Evolutionary conservation across 2,888 invertebrate species (phyloP), one percentile per base, ranked within the genome.

Genomic region (Abrostola tripartita): DNA sequence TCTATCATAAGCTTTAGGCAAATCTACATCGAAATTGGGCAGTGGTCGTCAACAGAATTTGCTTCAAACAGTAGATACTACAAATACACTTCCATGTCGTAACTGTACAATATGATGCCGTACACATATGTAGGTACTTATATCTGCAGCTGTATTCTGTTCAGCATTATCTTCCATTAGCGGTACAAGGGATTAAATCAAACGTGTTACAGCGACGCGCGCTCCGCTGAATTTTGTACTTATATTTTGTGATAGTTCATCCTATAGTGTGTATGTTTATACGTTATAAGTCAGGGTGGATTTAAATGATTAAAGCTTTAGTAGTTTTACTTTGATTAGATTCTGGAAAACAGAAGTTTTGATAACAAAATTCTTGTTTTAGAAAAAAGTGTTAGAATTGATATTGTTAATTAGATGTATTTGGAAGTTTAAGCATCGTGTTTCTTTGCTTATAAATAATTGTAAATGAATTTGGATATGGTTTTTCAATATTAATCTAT

Each of bases 151-250:
- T 49, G 73, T 66, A 66, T 24, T 24, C 14, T 74, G 74, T 74
- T 62, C 52, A 72, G 78, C 88, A 88, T 92, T 90, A 91, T 87
- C 89, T 89, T 89, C 92, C 93, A 92, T 92, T 92, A 92, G 89
- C 81, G 85, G 76, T 81, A 90, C 90, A 90, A 66, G 79, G 91
- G 92, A 92, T 93, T 93, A 92, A 87, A 85, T 81, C 81, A 82
- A 76, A 81, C 79, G 76, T 71, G 79, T 71, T 79, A 80, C 82
- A 76, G 67, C 37, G 60, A 72, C 68, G 38, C 65, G 66, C 70
- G 69, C 50, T 68, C 55, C 40, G 44, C 37, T 56, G 49, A 70
- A 53, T 68, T 60, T 66, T n/a, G 53, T 62, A 60, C 60, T 68
- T 63, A 68, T 68, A 65, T 71, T 72, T 61, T 60, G 57, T 56